These are phyloP conservation scores for Chaetoderma sp. DNA, from an alignment of 2,888 invertebrate species.

Conservation along the genomic window DNA sequence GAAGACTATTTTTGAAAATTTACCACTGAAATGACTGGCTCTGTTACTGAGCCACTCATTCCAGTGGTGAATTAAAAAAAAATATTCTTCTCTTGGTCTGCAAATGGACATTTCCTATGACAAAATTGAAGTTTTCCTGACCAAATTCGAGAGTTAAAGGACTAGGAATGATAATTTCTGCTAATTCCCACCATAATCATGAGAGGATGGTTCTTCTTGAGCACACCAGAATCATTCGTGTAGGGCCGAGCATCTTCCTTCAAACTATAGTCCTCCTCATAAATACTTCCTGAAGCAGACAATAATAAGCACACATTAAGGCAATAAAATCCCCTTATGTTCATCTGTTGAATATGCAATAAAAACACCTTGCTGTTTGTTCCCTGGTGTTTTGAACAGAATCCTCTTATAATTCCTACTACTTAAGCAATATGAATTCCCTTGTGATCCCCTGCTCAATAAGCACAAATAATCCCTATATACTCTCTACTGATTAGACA, in stretches of 20 bases:
- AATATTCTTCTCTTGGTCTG: too few species aligned
- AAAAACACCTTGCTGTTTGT: background rate
- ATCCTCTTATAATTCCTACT: background rate
- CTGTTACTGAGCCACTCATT: too few species aligned
- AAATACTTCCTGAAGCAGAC: slow-evolving; percentile 56
- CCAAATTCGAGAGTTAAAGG: too few species aligned
- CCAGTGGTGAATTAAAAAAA: too few species aligned
- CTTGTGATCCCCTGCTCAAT: background rate
- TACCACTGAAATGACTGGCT: too few species aligned
- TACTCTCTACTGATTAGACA: too few species aligned
- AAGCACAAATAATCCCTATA: background rate
- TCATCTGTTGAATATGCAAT: background rate
- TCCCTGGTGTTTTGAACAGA: too few species aligned
- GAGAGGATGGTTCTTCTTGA: slow-evolving; percentile 69
- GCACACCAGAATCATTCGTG: slow-evolving; percentile 59
- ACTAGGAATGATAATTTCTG: too few species aligned
- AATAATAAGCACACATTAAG: too few species aligned
- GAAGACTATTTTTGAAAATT: too few species aligned
- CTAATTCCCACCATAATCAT: slow-evolving; percentile 65
- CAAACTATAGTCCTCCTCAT: slow-evolving; percentile 63
- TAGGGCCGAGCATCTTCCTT: slow-evolving; percentile 59
- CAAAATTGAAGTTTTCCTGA: too few species aligned
- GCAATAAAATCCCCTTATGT: background rate
- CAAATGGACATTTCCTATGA: too few species aligned
- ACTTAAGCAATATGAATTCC: background rate